Conservation (phyloP, 2,888 invertebrate species). For the Noctua comes region DNA sequence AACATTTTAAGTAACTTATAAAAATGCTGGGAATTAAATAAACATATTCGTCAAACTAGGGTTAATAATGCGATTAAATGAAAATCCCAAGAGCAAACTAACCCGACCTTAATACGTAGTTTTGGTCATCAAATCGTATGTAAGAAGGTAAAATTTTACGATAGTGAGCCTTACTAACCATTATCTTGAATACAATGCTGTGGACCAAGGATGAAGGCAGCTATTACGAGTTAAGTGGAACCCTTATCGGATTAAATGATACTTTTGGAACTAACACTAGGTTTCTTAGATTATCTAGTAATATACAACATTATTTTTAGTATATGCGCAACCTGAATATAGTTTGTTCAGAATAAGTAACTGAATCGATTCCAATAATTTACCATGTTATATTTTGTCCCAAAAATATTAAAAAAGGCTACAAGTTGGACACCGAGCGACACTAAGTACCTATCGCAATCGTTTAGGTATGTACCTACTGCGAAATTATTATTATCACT, state of each 20-base stretch:
- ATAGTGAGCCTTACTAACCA: constrained; percentile 5
- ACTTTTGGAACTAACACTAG: not conserved
- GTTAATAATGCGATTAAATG: not conserved
- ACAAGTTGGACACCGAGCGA: too few relatives aligned
- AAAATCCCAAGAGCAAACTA: not conserved
- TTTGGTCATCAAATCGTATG: constrained; percentile 11
- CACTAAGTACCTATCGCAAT: too few relatives aligned
- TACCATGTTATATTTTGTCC: too few relatives aligned
- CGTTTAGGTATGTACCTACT: too few relatives aligned
- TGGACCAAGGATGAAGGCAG: constrained; percentile 12
- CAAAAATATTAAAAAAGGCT: too few relatives aligned
- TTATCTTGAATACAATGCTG: constrained; percentile 20
- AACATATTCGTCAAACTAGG: not conserved
- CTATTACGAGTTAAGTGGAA: constrained; percentile 24
- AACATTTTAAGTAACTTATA: not conserved
- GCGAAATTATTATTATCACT: too few relatives aligned
- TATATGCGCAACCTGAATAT: too few relatives aligned
- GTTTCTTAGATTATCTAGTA: not conserved
- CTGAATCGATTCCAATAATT: too few relatives aligned
- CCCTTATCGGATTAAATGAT: constrained; percentile 1
- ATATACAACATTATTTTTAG: too few relatives aligned
- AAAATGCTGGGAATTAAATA: not conserved
- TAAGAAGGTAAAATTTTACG: constrained; percentile 50
- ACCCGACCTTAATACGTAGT: not conserved
- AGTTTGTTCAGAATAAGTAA: too few relatives aligned